These are phyloP conservation scores for Tipula helvola DNA, from an alignment of 2,888 invertebrate species.

Conservation along the genomic window DNA sequence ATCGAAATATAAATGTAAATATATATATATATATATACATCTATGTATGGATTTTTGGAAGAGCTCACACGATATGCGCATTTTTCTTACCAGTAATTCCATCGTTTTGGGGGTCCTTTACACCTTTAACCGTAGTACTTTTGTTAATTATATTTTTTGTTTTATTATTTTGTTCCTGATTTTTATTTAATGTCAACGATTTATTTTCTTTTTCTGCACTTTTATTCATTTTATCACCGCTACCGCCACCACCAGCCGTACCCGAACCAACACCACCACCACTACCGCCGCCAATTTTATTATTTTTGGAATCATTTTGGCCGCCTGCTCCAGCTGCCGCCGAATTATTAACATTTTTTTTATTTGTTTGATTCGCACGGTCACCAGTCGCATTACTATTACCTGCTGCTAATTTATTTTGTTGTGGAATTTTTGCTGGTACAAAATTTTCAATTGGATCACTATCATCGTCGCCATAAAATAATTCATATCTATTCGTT, in stretches of 20 bases:
- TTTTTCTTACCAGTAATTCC: not conserved
- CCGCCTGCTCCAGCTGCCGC: not conserved
- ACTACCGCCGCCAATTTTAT: not conserved
- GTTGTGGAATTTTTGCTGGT: not conserved
- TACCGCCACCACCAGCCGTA: not conserved
- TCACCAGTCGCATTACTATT: not conserved
- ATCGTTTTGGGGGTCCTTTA: not conserved
- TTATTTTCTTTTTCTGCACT: conserved; percentile 9
- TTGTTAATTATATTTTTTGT: not conserved
- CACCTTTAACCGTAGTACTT: not conserved
- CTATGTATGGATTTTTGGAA: too few species aligned
- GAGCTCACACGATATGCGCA: not conserved
- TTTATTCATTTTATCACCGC: not conserved
- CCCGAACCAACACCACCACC: not conserved
- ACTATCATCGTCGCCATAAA: conserved; percentile 5
- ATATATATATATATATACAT: not conserved
- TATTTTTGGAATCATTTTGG: not conserved
- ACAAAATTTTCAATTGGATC: conserved; percentile 6
- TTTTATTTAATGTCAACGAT: conserved; percentile 5
- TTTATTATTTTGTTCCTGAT: not conserved
- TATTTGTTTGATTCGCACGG: not conserved
- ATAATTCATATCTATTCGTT: conserved; percentile 9
- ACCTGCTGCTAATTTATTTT: not conserved
- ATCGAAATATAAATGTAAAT: not conserved
- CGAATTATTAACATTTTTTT: not conserved